Conservation (phyloP, 1,140 invertebrate genomes). For the Lasioglossum baleicum region DNA sequence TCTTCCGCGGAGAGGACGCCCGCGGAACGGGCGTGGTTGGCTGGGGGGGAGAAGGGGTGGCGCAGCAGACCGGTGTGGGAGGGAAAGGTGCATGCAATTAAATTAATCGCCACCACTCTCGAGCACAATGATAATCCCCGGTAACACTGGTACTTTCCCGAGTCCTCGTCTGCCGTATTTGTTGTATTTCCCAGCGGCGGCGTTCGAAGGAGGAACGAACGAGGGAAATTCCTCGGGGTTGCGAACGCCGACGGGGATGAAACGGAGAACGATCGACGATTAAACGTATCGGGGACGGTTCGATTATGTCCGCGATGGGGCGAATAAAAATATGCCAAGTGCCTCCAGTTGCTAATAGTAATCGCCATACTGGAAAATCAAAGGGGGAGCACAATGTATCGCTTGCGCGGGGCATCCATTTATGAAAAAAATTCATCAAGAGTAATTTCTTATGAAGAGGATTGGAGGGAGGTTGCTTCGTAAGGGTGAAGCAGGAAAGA, state of each 20-base stretch:
- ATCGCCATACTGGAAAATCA: too few species aligned
- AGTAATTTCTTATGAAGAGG: too few species aligned
- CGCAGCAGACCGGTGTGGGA: conserved; percentile 1
- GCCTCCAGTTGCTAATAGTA: not conserved
- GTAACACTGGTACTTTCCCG: conserved; percentile 43
- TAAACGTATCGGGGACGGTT: too few species aligned
- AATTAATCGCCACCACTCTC: conserved; percentile 62
- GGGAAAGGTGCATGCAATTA: conserved; percentile 64
- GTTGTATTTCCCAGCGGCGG: conserved; percentile 36
- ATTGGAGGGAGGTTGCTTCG: too few species aligned
- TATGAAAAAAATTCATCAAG: too few species aligned
- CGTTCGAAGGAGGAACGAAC: conserved; percentile 15
- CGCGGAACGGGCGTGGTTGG: not conserved
- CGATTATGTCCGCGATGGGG: not conserved
- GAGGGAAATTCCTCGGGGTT: not conserved
- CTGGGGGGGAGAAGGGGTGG: too few species aligned
- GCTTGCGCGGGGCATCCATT: too few species aligned
- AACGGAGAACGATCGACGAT: too few species aligned
- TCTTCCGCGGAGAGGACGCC: conserved; percentile 38
- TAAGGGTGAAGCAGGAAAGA: not conserved
- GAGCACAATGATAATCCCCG: conserved; percentile 50
- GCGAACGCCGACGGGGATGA: too few species aligned
- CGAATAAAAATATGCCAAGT: not conserved
- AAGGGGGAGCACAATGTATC: too few species aligned
- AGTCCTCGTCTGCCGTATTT: conserved; percentile 39